Evolutionary conservation across 2,113 vertebrate genomes (phyloP).

Genomic region (Oryzias celebensis): DNA sequence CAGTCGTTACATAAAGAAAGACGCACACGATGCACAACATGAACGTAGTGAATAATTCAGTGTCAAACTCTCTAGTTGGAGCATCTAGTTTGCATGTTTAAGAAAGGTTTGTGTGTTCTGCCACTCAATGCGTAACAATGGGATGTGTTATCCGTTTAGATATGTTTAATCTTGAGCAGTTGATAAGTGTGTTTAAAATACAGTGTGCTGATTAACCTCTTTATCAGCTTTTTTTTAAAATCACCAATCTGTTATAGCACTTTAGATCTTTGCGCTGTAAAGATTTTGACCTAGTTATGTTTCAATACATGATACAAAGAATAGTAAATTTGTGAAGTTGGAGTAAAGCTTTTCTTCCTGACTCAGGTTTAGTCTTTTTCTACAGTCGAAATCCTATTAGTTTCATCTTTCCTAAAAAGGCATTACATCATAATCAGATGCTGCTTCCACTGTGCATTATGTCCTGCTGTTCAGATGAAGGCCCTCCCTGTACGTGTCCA

Average conservation of each 20-base stretch:
- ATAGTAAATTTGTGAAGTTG: too few species aligned
- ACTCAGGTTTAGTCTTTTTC: neutral
- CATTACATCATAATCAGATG: neutral
- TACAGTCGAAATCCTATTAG: neutral
- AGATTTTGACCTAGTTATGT: neutral
- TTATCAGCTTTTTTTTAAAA: neutral
- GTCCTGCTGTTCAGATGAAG: conserved; percentile 73
- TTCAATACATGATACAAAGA: too few species aligned
- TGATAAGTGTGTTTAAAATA: neutral
- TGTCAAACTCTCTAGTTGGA: too few species aligned
- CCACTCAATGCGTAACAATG: too few species aligned
- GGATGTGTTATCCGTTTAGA: too few species aligned
- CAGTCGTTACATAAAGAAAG: too few species aligned
- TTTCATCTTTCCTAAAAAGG: conserved; percentile 7
- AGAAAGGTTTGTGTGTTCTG: too few species aligned
- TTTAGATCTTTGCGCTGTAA: neutral
- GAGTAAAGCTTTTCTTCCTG: neutral
- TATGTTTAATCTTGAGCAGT: too few species aligned
- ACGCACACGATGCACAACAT: too few species aligned
- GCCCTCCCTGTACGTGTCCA: conserved; percentile 90
- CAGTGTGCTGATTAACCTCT: neutral
- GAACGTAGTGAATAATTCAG: too few species aligned
- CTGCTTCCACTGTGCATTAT: neutral
- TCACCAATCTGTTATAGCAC: neutral
- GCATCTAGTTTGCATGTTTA: too few species aligned